These are phyloP conservation scores for Oenanthe melanoleuca DNA, from an alignment of 2,113 vertebrate genomes.

Conservation along the genomic window DNA sequence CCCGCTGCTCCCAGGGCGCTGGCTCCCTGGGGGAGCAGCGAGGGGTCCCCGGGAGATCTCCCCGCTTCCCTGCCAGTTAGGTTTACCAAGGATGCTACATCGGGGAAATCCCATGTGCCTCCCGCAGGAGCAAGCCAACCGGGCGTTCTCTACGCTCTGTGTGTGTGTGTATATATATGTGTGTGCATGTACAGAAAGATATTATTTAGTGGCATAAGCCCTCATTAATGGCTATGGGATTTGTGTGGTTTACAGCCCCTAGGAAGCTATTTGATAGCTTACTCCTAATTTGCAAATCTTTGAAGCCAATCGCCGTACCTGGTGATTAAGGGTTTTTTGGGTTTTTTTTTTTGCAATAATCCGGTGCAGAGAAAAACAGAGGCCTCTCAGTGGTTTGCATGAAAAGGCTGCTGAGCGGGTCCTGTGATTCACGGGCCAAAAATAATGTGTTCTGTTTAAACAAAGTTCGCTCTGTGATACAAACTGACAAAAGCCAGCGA, in stretches of 20 bases:
- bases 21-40: not conserved
- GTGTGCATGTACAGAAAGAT: not conserved
- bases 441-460: slow-evolving; percentile 58
- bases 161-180: not conserved
- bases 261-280: slow-evolving; percentile 46
- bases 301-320: slow-evolving; percentile 16
- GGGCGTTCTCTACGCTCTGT: accelerated
- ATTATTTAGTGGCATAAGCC: slow-evolving; percentile 22
- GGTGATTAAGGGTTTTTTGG: slow-evolving; percentile 20
- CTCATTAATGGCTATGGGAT: slow-evolving; percentile 39
- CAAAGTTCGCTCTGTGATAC: not conserved
- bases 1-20: not conserved
- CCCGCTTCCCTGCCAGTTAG: not conserved
- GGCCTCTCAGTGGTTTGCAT: not conserved
- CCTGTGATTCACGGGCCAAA: slow-evolving; percentile 51
- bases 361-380: slow-evolving; percentile 10
- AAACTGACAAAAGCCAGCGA: slow-evolving; percentile 37
- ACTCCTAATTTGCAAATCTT: slow-evolving; percentile 55
- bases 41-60: not conserved
- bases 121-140: not conserved
- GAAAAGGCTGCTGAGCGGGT: not conserved
- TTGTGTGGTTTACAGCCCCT: not conserved
- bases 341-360: not conserved
- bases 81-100: not conserved
- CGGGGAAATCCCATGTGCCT: not conserved